Percentiles rank a stretch among this genome's conserved stretches.
phyloP scores from a whole-genome alignment of 2,113 vertebrate genomes.

The Microtus montanus region DNA sequence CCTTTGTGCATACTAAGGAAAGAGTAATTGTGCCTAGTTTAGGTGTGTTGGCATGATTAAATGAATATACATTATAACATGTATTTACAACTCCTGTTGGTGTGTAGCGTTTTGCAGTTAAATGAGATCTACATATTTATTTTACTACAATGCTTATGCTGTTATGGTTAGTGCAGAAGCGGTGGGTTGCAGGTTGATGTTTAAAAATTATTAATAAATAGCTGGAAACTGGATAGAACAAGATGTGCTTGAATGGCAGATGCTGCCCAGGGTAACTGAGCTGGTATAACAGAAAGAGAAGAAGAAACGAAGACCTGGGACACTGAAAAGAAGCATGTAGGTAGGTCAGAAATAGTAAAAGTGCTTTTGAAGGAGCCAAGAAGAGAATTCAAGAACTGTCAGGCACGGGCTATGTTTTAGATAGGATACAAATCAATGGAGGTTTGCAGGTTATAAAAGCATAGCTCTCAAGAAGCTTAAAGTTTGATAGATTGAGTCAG shows the following conservation, averaged over 20 bases:
- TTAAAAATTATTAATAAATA: background rate
- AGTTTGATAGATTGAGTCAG: background rate
- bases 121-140: conserved; percentile 8
- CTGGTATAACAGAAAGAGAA: background rate
- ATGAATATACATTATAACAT: background rate
- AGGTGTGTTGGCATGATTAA: background rate
- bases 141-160: background rate
- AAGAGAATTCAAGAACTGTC: conserved; percentile 2
- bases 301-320: background rate
- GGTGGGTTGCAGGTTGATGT: background rate
- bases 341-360: background rate
- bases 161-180: background rate
- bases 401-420: background rate
- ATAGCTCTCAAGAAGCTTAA: background rate
- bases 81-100: background rate
- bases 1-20: background rate
- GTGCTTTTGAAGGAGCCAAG: background rate
- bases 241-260: background rate
- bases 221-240: background rate
- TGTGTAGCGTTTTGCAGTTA: background rate
- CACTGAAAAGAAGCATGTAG: background rate
- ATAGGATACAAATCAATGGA: background rate
- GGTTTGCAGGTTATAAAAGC: background rate
- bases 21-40: background rate
- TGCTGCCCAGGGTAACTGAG: background rate